Conservation (phyloP, 2,888 invertebrate genomes). For the Cheilosia grossa region DNA sequence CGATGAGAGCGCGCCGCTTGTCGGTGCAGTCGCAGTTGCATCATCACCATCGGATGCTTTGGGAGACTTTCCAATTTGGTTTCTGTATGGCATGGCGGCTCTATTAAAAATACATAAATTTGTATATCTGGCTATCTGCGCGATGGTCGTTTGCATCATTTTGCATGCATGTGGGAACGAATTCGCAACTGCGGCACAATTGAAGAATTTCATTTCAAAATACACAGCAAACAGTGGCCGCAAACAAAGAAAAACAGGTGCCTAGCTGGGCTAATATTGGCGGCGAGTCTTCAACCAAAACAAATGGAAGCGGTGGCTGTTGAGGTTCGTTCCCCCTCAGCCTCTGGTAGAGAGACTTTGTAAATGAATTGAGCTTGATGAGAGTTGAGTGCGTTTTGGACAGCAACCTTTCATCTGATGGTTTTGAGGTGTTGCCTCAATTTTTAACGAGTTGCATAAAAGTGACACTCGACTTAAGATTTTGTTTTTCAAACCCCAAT, state of each 20-base stretch:
- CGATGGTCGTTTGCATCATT: constrained; percentile 35
- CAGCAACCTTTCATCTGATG: too few relatives aligned
- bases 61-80: constrained; percentile 46
- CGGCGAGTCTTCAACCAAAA: background rate
- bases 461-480: too few relatives aligned
- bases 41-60: constrained; percentile 42
- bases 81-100: background rate
- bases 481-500: too few relatives aligned
- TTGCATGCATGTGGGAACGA: constrained; percentile 32
- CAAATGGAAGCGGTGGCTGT: background rate
- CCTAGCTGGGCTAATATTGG: constrained; percentile 20
- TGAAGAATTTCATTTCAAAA: constrained; percentile 39
- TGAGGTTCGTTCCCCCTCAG: too few relatives aligned
- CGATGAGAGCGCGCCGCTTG: constrained; percentile 1
- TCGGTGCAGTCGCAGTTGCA: background rate
- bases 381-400: too few relatives aligned
- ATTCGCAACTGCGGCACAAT: constrained; percentile 20
- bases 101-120: constrained; percentile 54
- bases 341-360: too few relatives aligned
- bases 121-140: constrained; percentile 39
- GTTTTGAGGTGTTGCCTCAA: too few relatives aligned
- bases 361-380: too few relatives aligned
- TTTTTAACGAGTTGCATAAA: too few relatives aligned
- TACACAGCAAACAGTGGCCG: background rate
- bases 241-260: constrained; percentile 21